Base-by-base conservation (phyloP, 2,888 invertebrate genomes). In the Pecten maximus region DNA sequence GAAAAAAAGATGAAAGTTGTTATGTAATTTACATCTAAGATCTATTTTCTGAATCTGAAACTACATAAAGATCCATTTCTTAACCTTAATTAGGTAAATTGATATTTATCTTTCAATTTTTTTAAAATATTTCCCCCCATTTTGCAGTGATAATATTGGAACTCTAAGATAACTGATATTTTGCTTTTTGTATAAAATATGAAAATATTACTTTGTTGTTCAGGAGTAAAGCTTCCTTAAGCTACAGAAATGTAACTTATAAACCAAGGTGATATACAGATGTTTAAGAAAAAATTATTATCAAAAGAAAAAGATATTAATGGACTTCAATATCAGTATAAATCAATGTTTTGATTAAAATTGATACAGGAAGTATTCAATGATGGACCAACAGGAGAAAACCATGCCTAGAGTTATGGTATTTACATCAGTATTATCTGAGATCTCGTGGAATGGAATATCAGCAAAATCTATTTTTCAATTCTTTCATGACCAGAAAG, bases 401-500 rank as follows among this genome's bases (percentile, higher is more conserved):
- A 23, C 0, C 8, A 74, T 12, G 74, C 10, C 6, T 74, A 74
- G 35, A 74, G 28, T 35, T 28, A 35, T 23, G 2, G 35, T 16
- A 74, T 74, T 74, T 10, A 35, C 35, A 74, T 74, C 35, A 35
- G 1, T 2, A 4, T 74, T 35, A 35, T 74, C 74, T 8, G 74
- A 74, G 74, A 74, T 74, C 35, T 74, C 23, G 23, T 74, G 19
- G 28, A 35, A 74, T 74, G 23, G 12, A 54, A 74, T 28, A 74
- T 74, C 60, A 74, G 28, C n/a, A 8, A 4, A 74, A 74, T 28
- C n/a, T 4, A 3, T 74, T 74, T 74, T 74, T 35, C 35, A 35
- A 35, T 74, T 74, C 74, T 74, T 54, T 74, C 60, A 74, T 74
- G 74, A 74, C 74, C 35, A 74, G 35, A 74, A 74, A 35, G 23